These are phyloP conservation scores for Taenioides sp. DNA, from an alignment of 2,797 vertebrate genomes.

Conservation along the genomic window DNA sequence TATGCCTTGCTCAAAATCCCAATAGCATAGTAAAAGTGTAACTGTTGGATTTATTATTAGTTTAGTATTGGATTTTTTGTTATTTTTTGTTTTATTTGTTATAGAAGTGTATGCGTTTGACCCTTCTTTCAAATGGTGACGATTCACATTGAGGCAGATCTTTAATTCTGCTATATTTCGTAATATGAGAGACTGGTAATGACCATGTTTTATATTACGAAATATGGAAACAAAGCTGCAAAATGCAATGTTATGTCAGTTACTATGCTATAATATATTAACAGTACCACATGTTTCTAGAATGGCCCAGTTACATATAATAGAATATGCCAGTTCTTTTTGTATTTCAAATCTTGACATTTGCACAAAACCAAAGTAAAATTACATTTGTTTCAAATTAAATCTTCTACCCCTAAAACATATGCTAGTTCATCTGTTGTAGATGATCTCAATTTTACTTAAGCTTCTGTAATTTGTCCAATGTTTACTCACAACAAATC, in stretches of 20 bases:
- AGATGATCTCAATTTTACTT: constrained; percentile 26
- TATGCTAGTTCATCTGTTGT: constrained; percentile 28
- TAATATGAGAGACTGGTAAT: too few species aligned
- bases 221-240: not conserved
- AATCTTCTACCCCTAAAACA: constrained; percentile 26
- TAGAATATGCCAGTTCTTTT: not conserved
- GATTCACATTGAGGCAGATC: too few species aligned
- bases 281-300: not conserved
- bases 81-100: too few species aligned
- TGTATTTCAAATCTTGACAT: not conserved
- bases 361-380: not conserved
- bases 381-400: constrained; percentile 37
- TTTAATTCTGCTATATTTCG: too few species aligned
- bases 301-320: not conserved
- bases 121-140: too few species aligned
- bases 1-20: too few species aligned
- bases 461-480: constrained; percentile 19
- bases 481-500: constrained; percentile 7
- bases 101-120: too few species aligned
- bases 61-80: too few species aligned
- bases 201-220: not conserved
- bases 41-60: too few species aligned
- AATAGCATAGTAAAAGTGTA: too few species aligned
- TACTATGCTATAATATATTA: not conserved
- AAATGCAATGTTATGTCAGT: not conserved